phyloP scores from a whole-genome alignment of 2,888 invertebrate genomes.

The Drosophila atripex region DNA sequence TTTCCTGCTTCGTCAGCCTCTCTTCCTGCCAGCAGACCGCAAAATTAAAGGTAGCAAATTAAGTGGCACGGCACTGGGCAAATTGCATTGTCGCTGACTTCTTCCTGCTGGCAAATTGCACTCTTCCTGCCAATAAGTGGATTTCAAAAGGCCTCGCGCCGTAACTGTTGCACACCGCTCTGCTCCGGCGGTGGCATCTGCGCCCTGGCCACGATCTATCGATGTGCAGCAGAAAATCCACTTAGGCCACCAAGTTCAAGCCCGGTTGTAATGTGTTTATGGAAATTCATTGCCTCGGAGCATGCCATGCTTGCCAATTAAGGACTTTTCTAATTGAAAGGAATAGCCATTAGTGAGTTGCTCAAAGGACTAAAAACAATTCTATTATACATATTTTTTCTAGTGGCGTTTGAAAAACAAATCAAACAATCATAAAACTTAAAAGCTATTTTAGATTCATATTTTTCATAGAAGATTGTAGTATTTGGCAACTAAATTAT shows the following conservation, averaged over 20 bases:
- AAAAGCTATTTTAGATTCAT: no score
- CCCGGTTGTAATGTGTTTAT: constrained; percentile 27
- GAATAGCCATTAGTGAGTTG: background rate
- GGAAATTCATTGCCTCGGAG: constrained; percentile 26
- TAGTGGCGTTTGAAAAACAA: no score
- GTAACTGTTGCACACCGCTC: constrained; percentile 22
- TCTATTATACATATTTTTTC: no score
- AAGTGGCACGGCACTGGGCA: constrained; percentile 47
- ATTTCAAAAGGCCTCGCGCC: constrained; percentile 44
- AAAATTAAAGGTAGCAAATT: constrained; percentile 49
- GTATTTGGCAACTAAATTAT: background rate
- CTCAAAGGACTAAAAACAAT: background rate
- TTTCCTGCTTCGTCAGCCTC: constrained; percentile 6
- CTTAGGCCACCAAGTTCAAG: constrained; percentile 42
- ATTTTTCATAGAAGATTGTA: background rate
- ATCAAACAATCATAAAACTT: no score
- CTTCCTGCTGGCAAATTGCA: constrained; percentile 69
- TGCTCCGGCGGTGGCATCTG: constrained; percentile 5
- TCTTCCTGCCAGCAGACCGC: constrained; percentile 47
- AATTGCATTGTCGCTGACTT: constrained; percentile 61
- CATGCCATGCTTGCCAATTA: background rate
- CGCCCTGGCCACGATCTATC: constrained; percentile 31
- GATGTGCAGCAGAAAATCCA: constrained; percentile 20
- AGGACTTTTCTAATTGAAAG: background rate
- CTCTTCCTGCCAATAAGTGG: constrained; percentile 64